Evolutionary conservation across 37 sponge, comb jelly and placozoan species (phyloP), one percentile per base, ranked within the genome.

Genomic region (Beroe ovata): DNA sequence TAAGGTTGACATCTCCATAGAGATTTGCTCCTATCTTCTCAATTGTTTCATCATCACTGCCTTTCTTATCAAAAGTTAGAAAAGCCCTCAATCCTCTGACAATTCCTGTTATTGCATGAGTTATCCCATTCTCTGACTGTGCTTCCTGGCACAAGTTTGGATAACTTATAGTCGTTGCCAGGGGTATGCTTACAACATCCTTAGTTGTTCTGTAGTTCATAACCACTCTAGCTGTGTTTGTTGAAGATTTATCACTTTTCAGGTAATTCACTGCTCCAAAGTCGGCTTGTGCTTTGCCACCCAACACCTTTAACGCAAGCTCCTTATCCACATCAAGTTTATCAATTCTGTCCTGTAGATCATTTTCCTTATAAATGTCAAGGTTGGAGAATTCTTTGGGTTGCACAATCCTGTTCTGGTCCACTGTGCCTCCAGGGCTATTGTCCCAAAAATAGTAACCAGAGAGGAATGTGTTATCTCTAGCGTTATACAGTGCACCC

Each of bases 191-290:
- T 19, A 33, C 84, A 1, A 35, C 42, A 21, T 22, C 38, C 28
- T 20, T 39, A 1, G 84, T 77, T 1, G 84, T 41, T 28, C 20
- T 77, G 47, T 77, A 77, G 54, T 36, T 77, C 84, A 77, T 77
- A 8, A 29, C 25, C 8, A 77, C 84, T 42, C 54, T 8, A 25
- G 84, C 84, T 1, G 38, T 77, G 23, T 40, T 23, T 41, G 54
- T 18, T 8, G 84, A 42, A 20, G 20, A 4, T 23, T 77, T 39
- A 8, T 36, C 38, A 23, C 14, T 36, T 19, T 42, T 77, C 47
- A 77, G 23, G 38, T 77, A 77, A 19, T 41, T 42, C 8, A 35
- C 84, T 28, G 84, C 20, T 16, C 84, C 84, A 1, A 35, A 40
- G 1, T 32, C 47, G 20, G 21, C 38, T 25, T 41, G 26, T 23